Percentiles rank a stretch among this genome's conserved stretches.
These are phyloP conservation scores for Patella ulyssiponensis DNA, from an alignment of 2,888 invertebrate species.

Conservation along the genomic window DNA sequence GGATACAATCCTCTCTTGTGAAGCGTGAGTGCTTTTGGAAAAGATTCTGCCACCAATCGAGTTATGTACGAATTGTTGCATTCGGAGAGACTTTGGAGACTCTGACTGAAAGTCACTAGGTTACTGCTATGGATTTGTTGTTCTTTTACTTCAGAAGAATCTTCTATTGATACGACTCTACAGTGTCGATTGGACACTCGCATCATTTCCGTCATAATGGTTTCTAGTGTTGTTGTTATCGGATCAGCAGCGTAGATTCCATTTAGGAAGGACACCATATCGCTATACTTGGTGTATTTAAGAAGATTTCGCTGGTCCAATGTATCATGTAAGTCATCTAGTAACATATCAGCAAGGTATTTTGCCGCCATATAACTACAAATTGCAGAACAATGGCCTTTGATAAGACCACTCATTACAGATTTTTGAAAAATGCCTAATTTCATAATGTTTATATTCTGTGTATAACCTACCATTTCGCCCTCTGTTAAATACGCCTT, in stretches of 20 bases:
- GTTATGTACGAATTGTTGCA: conserved; percentile 48
- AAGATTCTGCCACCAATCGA: conserved; percentile 45
- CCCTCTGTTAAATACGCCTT: conserved; percentile 40
- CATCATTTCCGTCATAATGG: conserved; percentile 47
- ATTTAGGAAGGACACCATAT: conserved; percentile 54
- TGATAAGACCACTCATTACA: conserved; percentile 27
- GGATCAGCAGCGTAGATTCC: conserved; percentile 52
- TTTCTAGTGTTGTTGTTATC: conserved; percentile 44
- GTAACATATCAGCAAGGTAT: conserved; percentile 51
- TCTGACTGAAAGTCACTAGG: conserved; percentile 50
- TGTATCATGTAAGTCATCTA: conserved; percentile 41
- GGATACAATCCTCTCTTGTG: conserved; percentile 48
- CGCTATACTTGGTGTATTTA: conserved; percentile 45
- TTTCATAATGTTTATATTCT: conserved; percentile 27
- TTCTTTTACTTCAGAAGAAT: conserved; percentile 20
- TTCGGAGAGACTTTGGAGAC: conserved; percentile 56
- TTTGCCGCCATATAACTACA: conserved; percentile 59
- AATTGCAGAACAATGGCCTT: conserved; percentile 48
- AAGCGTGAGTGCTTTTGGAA: conserved; percentile 51
- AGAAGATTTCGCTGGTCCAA: conserved; percentile 46
- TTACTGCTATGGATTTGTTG: conserved; percentile 30
- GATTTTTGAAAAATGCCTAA: not conserved
- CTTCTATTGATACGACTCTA: conserved; percentile 10
- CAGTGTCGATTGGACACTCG: conserved; percentile 35
- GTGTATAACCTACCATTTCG: conserved; percentile 38